Conservation (phyloP, 1,140 invertebrate genomes). For the Drosophila carrolli region DNA sequence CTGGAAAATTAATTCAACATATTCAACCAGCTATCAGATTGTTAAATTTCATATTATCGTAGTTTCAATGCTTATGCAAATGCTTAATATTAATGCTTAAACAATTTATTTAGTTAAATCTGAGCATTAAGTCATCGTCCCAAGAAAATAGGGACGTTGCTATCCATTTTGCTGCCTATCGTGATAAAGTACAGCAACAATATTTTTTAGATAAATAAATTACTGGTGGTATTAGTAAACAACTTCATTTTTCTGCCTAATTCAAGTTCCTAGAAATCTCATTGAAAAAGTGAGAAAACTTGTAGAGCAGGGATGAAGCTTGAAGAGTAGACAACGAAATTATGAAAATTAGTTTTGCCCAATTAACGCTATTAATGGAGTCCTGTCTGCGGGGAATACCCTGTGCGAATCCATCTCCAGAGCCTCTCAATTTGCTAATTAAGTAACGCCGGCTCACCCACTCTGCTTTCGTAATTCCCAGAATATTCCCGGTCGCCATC, state of each 20-base stretch:
- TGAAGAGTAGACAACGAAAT: background rate
- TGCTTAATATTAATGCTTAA: too few relatives aligned
- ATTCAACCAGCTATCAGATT: too few relatives aligned
- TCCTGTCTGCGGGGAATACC: slow-evolving; percentile 3
- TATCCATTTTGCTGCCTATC: too few relatives aligned
- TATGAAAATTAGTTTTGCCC: slow-evolving; percentile 16
- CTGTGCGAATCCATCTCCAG: background rate
- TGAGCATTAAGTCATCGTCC: too few relatives aligned
- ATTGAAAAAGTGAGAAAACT: background rate
- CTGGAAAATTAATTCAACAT: too few relatives aligned
- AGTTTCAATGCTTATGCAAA: too few relatives aligned
- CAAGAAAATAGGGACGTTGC: too few relatives aligned
- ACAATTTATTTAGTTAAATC: too few relatives aligned
- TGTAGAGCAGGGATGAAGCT: background rate
- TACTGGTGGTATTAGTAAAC: too few relatives aligned
- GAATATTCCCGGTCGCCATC: slow-evolving; percentile 75
- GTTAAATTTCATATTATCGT: too few relatives aligned
- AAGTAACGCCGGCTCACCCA: background rate
- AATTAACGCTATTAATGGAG: slow-evolving; percentile 9
- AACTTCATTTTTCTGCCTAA: background rate
- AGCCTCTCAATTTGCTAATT: slow-evolving; percentile 14
- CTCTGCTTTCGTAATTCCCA: slow-evolving; percentile 8
- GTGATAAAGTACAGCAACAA: too few relatives aligned
- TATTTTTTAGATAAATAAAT: too few relatives aligned
- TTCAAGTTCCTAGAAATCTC: background rate